Evolutionary conservation across 2,888 invertebrate genomes (phyloP), one percentile per base, ranked within the genome.

Genomic region (Melinopterus prodromus): DNA sequence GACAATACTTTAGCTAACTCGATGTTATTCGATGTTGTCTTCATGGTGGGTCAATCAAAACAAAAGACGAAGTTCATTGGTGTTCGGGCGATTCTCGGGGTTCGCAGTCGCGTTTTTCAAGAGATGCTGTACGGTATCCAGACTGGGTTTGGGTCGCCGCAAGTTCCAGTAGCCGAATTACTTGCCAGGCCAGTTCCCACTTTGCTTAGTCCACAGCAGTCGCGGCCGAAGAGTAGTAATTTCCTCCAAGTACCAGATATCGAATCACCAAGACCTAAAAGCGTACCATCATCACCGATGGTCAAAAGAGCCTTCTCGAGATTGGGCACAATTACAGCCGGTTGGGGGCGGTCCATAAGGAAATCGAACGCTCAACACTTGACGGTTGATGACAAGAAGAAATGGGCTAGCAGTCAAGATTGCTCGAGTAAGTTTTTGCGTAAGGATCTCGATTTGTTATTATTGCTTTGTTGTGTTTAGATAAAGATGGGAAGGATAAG

Each of bases 51-150:
- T 0, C 97, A 97, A 86, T 96, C 96, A 79, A 97, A 97, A 87
- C 96, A 97, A 89, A 98, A 97, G 86, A 87, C 89, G 71, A 95
- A 95, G 86, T 95, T 98, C 86, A 96, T 97, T 84, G 98, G 97
- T 1, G 97, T 98, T 6, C 91, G 98, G 85, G 98, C 98, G 53
- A 97, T 98, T 86, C 90, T 98, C 80, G 98, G 97, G 75, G 97
- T 98, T 0, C 91, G 97, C 84, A 97, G 97, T 92, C 94, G 96
- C 85, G 95, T 96, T n/a, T 96, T 94, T 88, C 95, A 98, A 91
- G 97, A 98, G 90, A 97, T 98, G 97, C 90, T 98, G 77, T 98
- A 98, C 88, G 98, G 98, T 80, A 97, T 98, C 86, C 97, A 97
- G 88, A 96, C 97, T 0, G 97, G 97, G 77, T 97, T 97, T 87